Base-by-base conservation (phyloP, 2,113 vertebrate species). In the Cryptotis parvus region DNA sequence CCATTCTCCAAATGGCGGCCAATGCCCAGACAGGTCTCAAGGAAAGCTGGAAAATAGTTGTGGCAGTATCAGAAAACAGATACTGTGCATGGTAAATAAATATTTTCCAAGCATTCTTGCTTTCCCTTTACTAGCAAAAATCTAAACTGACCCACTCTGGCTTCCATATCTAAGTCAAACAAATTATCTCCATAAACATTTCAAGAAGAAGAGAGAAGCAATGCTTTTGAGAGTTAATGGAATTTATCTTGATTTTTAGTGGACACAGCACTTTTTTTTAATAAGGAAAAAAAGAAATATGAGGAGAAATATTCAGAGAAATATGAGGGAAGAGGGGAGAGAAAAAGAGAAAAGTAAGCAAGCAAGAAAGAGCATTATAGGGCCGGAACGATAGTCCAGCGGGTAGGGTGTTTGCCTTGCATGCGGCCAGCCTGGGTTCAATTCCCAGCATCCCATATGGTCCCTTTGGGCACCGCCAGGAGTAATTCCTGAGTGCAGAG, bases 121-220 rank as follows among this genome's bases (percentile, higher is more conserved):
- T 94, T 91, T 92, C 35, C 33, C 84, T 87, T 49, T 18, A 75
- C 4, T 74, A 69, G 89, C 27, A 55, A 29, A 86, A n/a, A 85
- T 20, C 76, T 31, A 10, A 26, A 55, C 5, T 65, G 72, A 24
- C 26, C 65, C 24, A 61, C 24, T 87, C 79, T 9, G 74, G 43
- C 1, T 65, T 49, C 55, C 65, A 43, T 27, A 43, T 24, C 35
- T 41, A 85, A 66, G 22, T 14, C 87, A 91, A 94, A 66, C 55
- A 33, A 63, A 20, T 31, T 90, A 35, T 66, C 65, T 68, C 27
- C 49, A 58, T 24, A 85, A 49, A 75, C 16, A 81, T 8, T 35
- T 61, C 12, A 91, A 79, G 35, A 70, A 52, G 78, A 75, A 77
- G 31, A 92, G 72, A 73, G 70, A 52, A 31, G 33, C 18, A 52